phyloP scores from a whole-genome alignment of 2,113 vertebrate genomes.

The Thinocorus orbignyianus region DNA sequence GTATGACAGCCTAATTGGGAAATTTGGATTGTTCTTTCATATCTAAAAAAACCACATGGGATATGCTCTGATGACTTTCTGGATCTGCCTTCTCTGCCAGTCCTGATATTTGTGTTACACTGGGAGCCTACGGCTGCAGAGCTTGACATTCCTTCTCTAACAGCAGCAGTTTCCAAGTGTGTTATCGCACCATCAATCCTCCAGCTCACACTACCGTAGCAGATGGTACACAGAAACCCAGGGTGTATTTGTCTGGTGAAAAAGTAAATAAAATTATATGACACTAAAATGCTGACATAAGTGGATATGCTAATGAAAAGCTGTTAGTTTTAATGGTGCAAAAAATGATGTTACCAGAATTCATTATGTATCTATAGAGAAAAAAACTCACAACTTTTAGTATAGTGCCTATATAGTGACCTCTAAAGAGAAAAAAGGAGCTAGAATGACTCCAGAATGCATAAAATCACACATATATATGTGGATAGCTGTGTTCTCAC shows the following conservation, averaged over 20 bases:
- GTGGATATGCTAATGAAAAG: not conserved
- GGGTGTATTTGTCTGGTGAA: not conserved
- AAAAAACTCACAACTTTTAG: not conserved
- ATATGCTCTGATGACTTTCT: not conserved
- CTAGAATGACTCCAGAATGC: not conserved
- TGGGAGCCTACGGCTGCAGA: not conserved
- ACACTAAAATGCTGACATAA: not conserved
- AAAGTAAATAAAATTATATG: conserved; percentile 6
- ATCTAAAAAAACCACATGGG: not conserved
- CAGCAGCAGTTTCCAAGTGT: not conserved
- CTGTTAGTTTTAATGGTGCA: not conserved
- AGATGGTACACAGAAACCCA: not conserved
- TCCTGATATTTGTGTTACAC: not conserved
- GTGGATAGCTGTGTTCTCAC: not conserved
- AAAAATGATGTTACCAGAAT: not conserved
- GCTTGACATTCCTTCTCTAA: not conserved
- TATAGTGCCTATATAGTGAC: not conserved
- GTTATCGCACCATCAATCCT: not conserved
- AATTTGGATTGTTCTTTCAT: not conserved
- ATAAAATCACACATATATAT: not conserved
- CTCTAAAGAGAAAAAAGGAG: not conserved
- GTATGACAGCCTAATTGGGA: not conserved
- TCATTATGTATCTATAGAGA: not conserved
- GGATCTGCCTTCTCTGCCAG: not conserved
- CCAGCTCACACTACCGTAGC: not conserved